phyloP scores from a whole-genome alignment of 2,113 vertebrate species.

The Zootoca vivipara region DNA sequence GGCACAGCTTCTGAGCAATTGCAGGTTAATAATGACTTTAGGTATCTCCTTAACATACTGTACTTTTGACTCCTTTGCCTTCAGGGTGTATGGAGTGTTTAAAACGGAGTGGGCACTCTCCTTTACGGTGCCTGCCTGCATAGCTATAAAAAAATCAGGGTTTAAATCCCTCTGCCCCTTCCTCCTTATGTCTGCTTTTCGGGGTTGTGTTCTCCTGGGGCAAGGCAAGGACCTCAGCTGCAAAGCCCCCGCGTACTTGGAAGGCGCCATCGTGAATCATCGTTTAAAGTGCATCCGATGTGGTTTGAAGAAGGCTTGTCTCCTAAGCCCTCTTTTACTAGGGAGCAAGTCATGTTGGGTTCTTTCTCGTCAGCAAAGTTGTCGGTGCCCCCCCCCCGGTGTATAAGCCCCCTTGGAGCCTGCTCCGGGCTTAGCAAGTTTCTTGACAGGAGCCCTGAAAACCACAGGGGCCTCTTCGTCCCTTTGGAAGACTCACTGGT shows the following conservation, averaged over 20 bases:
- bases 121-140: neutral
- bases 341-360: neutral
- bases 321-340: neutral
- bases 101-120: neutral
- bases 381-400: no score
- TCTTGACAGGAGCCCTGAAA: neutral
- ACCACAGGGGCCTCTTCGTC: neutral
- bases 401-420: no score
- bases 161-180: neutral
- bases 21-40: neutral
- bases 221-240: neutral
- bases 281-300: neutral
- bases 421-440: neutral
- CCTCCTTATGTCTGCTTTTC: neutral
- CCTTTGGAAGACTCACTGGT: neutral
- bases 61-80: neutral
- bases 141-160: neutral
- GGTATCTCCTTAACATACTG: neutral
- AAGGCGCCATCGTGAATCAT: neutral
- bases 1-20: neutral
- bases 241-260: neutral
- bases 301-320: no score
- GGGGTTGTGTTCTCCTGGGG: neutral
- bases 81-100: neutral
- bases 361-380: neutral